These are phyloP conservation scores for Helicolenus hilgendorfi DNA, from an alignment of 2,797 vertebrate genomes.

Conservation along the genomic window DNA sequence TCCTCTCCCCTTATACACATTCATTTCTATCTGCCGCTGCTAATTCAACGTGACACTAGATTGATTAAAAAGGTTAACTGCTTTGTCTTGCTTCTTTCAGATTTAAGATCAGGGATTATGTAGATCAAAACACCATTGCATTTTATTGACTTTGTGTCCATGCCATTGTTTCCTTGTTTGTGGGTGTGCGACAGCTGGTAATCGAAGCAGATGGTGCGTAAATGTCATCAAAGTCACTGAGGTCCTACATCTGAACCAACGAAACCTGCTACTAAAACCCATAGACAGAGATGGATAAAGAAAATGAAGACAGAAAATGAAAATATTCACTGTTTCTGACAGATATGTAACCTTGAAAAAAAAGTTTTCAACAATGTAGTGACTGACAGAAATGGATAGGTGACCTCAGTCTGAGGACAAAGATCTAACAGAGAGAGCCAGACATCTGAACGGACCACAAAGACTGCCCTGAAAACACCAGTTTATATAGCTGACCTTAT, in stretches of 20 bases:
- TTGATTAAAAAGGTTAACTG: slow-evolving; percentile 27
- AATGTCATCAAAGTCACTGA: slow-evolving; percentile 38
- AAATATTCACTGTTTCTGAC: slow-evolving; percentile 5
- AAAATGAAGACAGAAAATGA: neutral
- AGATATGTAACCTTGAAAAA: neutral
- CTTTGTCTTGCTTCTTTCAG: slow-evolving; percentile 10
- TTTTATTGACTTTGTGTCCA: slow-evolving; percentile 28
- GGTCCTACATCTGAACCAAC: neutral
- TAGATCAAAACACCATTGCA: slow-evolving; percentile 5
- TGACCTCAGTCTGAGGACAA: slow-evolving; percentile 45
- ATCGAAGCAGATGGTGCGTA: slow-evolving; percentile 27
- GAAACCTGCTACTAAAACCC: neutral
- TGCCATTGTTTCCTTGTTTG: neutral
- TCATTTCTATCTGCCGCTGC: slow-evolving; percentile 1
- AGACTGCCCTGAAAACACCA: slow-evolving; percentile 46
- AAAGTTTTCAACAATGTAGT: slow-evolving; percentile 3
- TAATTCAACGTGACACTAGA: slow-evolving; percentile 14
- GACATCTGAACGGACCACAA: slow-evolving; percentile 54
- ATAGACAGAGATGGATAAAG: neutral
- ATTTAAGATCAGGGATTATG: slow-evolving; percentile 6
- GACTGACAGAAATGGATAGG: slow-evolving; percentile 35
- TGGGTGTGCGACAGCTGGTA: neutral
- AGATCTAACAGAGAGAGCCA: slow-evolving; percentile 44
- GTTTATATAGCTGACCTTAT: slow-evolving; percentile 82
- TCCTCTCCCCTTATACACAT: neutral